phyloP scores from a whole-genome alignment of 1,140 invertebrate genomes.

The Aphis craccivora region DNA sequence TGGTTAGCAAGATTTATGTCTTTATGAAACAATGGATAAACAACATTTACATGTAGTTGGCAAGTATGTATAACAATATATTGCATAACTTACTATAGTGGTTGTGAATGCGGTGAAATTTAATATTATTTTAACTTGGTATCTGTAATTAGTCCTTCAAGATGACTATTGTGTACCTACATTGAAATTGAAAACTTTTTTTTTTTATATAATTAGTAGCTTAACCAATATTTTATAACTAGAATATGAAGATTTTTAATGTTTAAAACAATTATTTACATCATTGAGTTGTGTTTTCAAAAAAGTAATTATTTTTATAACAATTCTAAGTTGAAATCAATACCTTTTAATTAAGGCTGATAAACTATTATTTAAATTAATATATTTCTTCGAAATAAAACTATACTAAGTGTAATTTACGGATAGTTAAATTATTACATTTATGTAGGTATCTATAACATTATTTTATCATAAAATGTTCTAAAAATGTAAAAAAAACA shows the following conservation, averaged over 20 bases:
- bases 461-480: not conserved
- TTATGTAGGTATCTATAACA: not conserved
- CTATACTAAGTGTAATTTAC: not conserved
- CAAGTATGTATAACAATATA: not conserved
- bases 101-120: not conserved
- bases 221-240: not conserved
- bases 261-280: not conserved
- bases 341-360: not conserved
- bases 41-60: constrained; percentile 31
- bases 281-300: not conserved
- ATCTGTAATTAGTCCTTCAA: constrained; percentile 38
- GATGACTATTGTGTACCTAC: constrained; percentile 16
- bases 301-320: not conserved
- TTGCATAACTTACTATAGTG: not conserved
- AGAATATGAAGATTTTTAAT: not conserved
- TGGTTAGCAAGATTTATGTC: constrained; percentile 37
- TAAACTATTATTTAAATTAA: not conserved
- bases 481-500: not conserved
- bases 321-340: not conserved
- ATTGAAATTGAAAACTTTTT: not conserved
- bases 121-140: constrained; percentile 41
- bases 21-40: constrained; percentile 21
- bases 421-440: not conserved
- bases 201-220: not conserved
- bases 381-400: not conserved